A percentile compares a stretch with the other conserved stretches of the same genome.
These are phyloP conservation scores for Plagodis dolabraria DNA, from an alignment of 2,888 invertebrate genomes.

Conservation along the genomic window DNA sequence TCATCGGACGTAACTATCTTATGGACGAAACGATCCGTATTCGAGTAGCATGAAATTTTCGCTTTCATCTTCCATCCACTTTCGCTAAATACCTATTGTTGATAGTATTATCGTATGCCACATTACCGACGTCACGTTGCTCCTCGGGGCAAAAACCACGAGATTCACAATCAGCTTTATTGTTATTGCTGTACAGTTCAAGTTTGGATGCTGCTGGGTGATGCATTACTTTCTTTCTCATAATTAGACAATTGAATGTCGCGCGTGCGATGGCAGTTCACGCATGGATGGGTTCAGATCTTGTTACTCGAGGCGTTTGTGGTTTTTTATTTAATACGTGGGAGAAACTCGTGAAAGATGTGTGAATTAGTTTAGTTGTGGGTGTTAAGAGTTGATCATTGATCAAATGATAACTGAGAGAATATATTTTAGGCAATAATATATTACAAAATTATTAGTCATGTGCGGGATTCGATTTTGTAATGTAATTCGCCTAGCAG, in stretches of 20 bases:
- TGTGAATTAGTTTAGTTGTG: conserved; percentile 11
- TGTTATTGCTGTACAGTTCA: conserved; percentile 11
- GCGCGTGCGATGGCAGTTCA: conserved; percentile 41
- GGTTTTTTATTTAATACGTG: conserved; percentile 18
- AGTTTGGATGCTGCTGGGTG: conserved; percentile 15
- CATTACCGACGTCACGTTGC: conserved; percentile 40
- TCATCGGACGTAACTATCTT: conserved; percentile 21
- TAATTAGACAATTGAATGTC: conserved; percentile 50
- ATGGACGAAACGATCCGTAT: conserved; percentile 24
- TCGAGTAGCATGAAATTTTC: conserved; percentile 43
- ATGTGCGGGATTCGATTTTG: too few relatives aligned
- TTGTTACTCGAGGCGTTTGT: conserved; percentile 29
- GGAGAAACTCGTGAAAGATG: conserved; percentile 29
- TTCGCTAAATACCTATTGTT: conserved; percentile 52
- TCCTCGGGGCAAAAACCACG: conserved; percentile 35
- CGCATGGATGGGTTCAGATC: conserved; percentile 34
- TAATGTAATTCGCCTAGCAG: too few relatives aligned
- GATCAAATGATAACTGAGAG: too few relatives aligned
- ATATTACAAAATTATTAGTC: too few relatives aligned
- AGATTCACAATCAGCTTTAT: conserved; percentile 24
- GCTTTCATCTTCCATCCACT: conserved; percentile 48
- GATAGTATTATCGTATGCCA: conserved; percentile 44
- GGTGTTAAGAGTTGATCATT: too few relatives aligned
- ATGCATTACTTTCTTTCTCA: conserved; percentile 47
- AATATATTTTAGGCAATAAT: too few relatives aligned